Evolutionary conservation across 2,797 vertebrate genomes (phyloP).

Genomic region (Molossus molossus): DNA sequence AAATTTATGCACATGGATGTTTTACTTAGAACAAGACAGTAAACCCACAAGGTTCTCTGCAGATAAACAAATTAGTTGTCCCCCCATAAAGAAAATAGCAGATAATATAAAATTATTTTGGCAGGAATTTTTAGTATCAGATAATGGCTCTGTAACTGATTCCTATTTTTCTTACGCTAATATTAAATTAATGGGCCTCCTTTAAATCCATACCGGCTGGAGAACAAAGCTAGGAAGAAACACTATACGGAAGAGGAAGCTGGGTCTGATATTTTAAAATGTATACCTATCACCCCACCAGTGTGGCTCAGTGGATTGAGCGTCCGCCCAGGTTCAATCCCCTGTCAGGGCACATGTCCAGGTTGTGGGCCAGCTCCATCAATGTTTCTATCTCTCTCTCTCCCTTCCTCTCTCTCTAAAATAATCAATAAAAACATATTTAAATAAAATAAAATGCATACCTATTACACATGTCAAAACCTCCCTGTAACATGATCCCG

Average conservation of each 20-base stretch:
- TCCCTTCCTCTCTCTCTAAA: too few species aligned
- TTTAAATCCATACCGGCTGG: not conserved
- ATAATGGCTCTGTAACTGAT: not conserved
- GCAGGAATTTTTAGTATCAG: slow-evolving; percentile 20
- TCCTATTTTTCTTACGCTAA: slow-evolving; percentile 38
- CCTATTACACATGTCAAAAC: slow-evolving; percentile 50
- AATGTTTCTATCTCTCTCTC: too few species aligned
- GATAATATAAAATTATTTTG: slow-evolving; percentile 11
- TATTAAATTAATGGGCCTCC: slow-evolving; percentile 10
- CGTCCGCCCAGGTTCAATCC: too few species aligned
- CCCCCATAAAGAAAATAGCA: not conserved
- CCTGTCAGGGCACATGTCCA: too few species aligned
- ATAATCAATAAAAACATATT: too few species aligned
- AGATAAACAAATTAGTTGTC: slow-evolving; percentile 23
- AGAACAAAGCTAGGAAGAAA: slow-evolving; percentile 36
- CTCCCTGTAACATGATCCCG: not conserved
- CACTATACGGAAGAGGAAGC: slow-evolving; percentile 52
- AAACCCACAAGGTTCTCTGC: slow-evolving; percentile 10
- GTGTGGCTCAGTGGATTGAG: too few species aligned
- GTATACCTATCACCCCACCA: not conserved
- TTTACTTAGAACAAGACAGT: slow-evolving; percentile 35
- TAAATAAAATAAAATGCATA: too few species aligned
- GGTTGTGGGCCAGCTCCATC: too few species aligned
- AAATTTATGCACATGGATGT: not conserved
- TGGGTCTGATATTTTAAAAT: not conserved